These are phyloP conservation scores for Odontomyia ornata DNA, from an alignment of 2,888 invertebrate genomes.

Conservation along the genomic window DNA sequence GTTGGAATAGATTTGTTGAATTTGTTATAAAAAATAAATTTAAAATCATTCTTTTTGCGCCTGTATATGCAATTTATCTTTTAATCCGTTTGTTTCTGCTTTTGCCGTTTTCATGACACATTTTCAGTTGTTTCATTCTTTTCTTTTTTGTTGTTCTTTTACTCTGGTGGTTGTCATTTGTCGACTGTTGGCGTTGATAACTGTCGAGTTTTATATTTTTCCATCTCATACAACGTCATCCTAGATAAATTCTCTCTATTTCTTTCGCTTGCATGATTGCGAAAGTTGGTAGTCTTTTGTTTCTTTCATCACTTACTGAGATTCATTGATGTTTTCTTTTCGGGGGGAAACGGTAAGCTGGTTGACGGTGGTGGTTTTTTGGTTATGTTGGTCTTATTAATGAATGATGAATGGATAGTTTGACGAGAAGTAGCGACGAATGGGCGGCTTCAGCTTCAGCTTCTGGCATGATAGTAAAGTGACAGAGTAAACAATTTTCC, in stretches of 20 bases:
- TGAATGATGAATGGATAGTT: background rate
- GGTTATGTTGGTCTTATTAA: background rate
- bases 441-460: background rate
- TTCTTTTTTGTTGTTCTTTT: background rate
- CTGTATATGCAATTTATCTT: constrained; percentile 5
- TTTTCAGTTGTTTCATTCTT: background rate
- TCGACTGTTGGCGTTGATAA: too few species aligned
- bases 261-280: too few species aligned
- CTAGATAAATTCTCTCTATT: too few species aligned
- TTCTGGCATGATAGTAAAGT: too few species aligned
- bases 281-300: too few species aligned
- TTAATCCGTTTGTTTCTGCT: constrained; percentile 4
- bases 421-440: background rate
- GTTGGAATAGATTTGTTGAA: background rate
- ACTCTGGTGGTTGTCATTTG: too few species aligned
- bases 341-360: background rate
- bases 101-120: background rate
- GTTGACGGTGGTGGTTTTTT: background rate
- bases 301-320: background rate
- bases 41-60: background rate
- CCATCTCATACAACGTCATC: too few species aligned
- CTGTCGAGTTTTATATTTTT: too few species aligned
- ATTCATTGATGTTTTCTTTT: background rate
- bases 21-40: constrained; percentile 1
- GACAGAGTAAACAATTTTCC: background rate